Conservation (phyloP, 35 echinoderm and acorn worm species). For the Apostichopus japonicus region DNA sequence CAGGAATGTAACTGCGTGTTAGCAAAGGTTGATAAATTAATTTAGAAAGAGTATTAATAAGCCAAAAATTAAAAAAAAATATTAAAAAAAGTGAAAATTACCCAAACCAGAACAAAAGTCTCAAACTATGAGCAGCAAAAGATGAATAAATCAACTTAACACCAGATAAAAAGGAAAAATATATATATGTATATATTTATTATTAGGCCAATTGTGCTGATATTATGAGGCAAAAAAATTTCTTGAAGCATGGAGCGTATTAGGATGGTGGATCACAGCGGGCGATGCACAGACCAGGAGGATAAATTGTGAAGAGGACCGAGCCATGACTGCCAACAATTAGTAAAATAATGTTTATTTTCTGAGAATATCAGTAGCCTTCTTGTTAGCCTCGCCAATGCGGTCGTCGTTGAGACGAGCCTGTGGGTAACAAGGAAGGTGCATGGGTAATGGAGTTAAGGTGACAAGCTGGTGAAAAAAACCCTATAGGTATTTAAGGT, state of each 20-base stretch:
- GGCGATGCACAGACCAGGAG: background rate
- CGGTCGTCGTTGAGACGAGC: constrained; percentile 74
- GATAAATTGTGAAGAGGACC: background rate
- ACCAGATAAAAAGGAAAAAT: no score
- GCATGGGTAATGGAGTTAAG: constrained; percentile 26
- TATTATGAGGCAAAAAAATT: background rate
- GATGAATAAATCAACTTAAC: no score
- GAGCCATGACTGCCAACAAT: background rate
- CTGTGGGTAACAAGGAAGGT: constrained; percentile 60
- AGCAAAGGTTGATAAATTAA: no score
- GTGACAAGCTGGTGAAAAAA: background rate
- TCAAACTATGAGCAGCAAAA: no score
- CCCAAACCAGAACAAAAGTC: no score
- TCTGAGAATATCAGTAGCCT: constrained; percentile 75
- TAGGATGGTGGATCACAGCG: constrained; percentile 29
- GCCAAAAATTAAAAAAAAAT: no score
- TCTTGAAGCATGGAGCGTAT: background rate
- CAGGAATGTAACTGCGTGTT: no score
- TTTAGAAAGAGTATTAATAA: no score
- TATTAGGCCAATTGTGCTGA: background rate
- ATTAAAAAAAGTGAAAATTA: no score
- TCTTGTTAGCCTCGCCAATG: constrained; percentile 80
- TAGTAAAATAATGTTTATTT: constrained; percentile 61
- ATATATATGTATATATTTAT: background rate
- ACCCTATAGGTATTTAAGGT: background rate